These are phyloP conservation scores for Rhizomys pruinosus DNA, from an alignment of 2,113 vertebrate species.

Conservation along the genomic window DNA sequence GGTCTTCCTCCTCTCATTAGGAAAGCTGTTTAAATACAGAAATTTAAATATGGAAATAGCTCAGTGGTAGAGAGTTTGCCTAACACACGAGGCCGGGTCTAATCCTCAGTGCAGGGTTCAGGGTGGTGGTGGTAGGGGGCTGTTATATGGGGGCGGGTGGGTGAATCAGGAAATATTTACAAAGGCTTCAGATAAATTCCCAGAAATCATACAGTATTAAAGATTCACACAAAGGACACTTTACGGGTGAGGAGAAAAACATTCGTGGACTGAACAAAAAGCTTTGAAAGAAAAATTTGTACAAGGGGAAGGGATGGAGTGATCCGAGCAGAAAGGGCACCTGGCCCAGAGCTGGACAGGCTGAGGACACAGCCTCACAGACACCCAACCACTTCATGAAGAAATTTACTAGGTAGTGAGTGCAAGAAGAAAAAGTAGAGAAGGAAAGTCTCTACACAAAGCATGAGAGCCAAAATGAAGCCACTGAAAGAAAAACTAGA, in stretches of 20 bases:
- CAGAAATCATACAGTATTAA: neutral
- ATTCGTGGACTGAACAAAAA: neutral
- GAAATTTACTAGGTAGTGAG: too few relatives aligned
- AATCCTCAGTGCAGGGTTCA: neutral
- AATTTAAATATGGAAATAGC: neutral
- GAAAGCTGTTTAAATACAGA: neutral
- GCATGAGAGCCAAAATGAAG: neutral
- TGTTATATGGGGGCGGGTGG: too few relatives aligned
- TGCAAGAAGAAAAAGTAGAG: neutral
- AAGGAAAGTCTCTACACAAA: neutral
- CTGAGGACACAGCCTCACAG: neutral
- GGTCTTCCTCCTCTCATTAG: neutral
- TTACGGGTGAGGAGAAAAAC: neutral
- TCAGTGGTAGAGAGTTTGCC: neutral
- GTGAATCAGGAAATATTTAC: neutral
- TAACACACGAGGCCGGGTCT: neutral
- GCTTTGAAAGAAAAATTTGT: neutral
- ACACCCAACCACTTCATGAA: neutral
- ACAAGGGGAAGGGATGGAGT: neutral
- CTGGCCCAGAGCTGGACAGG: neutral
- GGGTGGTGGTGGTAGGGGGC: too few relatives aligned
- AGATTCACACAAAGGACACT: neutral
- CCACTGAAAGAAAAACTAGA: neutral
- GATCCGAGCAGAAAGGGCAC: neutral
- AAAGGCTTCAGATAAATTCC: neutral